These are phyloP conservation scores for Hydrolagus colliei DNA, from an alignment of 2,797 vertebrate genomes.

Conservation along the genomic window DNA sequence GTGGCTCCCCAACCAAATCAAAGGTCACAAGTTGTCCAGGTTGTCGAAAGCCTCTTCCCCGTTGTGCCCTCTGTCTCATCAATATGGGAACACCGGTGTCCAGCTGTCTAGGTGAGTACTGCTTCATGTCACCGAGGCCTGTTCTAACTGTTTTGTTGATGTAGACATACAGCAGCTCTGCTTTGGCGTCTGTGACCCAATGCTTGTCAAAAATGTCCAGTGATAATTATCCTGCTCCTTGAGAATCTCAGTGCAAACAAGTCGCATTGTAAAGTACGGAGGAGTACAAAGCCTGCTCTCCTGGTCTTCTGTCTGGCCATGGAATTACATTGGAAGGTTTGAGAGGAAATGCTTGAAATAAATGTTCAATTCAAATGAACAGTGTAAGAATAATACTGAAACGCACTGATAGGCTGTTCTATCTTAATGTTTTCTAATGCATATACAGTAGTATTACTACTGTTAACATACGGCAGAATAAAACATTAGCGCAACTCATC, in stretches of 20 bases:
- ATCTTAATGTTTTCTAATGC: not conserved
- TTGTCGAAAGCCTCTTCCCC: slow-evolving; percentile 92
- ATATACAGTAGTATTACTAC: not conserved
- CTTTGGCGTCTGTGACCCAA: too few species aligned
- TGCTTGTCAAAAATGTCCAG: too few species aligned
- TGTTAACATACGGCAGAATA: not conserved
- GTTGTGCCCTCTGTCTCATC: slow-evolving; percentile 95
- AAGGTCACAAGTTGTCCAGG: slow-evolving; percentile 97
- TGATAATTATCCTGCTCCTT: not conserved
- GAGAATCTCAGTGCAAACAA: not conserved
- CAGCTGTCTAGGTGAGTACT: slow-evolving; percentile 70
- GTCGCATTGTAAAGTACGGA: not conserved
- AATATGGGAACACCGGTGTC: slow-evolving; percentile 98
- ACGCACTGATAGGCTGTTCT: too few species aligned
- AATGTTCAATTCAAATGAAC: not conserved
- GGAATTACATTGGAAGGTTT: not conserved
- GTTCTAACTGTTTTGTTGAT: not conserved
- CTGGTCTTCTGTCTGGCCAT: not conserved
- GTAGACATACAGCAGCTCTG: not conserved
- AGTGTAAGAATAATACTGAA: not conserved
- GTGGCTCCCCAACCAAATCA: slow-evolving; percentile 93
- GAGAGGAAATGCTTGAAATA: not conserved
- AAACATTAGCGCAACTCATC: not conserved
- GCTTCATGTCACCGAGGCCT: not conserved
- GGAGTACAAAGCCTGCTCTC: not conserved